These are phyloP conservation scores for Drosophila prosaltans DNA, from an alignment of 1,140 invertebrate genomes.

Conservation along the genomic window DNA sequence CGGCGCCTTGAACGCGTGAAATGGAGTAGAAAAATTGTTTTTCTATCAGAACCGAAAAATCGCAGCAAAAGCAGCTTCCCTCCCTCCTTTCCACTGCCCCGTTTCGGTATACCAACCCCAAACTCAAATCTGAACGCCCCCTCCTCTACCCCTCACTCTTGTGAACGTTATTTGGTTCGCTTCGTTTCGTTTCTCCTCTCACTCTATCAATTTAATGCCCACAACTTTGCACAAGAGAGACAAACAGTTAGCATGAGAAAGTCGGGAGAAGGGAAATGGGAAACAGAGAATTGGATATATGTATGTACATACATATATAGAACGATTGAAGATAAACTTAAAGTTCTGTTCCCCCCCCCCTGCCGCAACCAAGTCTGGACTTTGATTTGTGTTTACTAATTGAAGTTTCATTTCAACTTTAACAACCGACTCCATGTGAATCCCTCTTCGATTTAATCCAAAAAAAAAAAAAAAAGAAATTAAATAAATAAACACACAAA, in stretches of 20 bases:
- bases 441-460: not conserved
- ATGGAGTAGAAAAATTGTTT: slow-evolving; percentile 82
- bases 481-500: not conserved
- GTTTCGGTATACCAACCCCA: not conserved
- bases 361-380: slow-evolving; percentile 26
- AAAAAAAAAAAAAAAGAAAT: not conserved
- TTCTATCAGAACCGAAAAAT: slow-evolving; percentile 79
- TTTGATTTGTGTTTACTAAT: slow-evolving; percentile 73
- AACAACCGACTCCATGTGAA: not conserved
- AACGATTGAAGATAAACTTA: not conserved
- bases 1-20: slow-evolving; percentile 76
- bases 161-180: slow-evolving; percentile 35
- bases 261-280: not conserved
- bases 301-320: too few relatives aligned
- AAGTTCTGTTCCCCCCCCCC: slow-evolving; percentile 29
- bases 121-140: not conserved
- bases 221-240: slow-evolving; percentile 40
- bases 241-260: too few relatives aligned
- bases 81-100: not conserved
- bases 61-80: slow-evolving; percentile 51
- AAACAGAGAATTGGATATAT: too few relatives aligned
- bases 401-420: slow-evolving; percentile 57
- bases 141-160: slow-evolving; percentile 22
- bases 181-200: not conserved
- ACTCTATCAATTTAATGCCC: slow-evolving; percentile 72